Evolutionary conservation across 2,797 vertebrate species (phyloP), one percentile per base, ranked within the genome.

Genomic region (Phrynocephalus forsythii): DNA sequence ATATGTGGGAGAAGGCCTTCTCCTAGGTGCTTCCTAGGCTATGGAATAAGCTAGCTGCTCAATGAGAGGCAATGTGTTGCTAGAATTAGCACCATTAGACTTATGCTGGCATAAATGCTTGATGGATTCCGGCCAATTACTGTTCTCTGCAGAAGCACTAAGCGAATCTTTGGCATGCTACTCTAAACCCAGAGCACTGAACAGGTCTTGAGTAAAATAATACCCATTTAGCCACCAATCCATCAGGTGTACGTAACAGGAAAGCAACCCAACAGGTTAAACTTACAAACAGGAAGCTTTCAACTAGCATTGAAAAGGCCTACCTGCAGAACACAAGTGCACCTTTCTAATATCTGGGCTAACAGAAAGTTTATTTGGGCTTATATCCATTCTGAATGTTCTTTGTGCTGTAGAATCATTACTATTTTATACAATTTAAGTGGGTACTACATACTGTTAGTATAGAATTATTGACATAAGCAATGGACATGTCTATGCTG

Each of bases 341-440:
- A 66, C 78, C 91, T 92, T 89, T 71, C 83, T 79, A 91, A 72
- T 6, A 60, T 0, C 0, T 26, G 79, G 38, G 67, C 71, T 88
- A 84, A 77, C 91, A 77, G 13, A 91, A 73, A 13, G 89, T 90
- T 90, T 83, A 91, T 69, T 84, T 83, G 44, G 18, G 38, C 38
- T 75, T 91, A 83, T 6, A 87, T 77, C 89, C 82, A 91, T 76
- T 11, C 9, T 6, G 52, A 56, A 13, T 56, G 1, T 77, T 2
- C 91, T 78, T 48, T 83, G 76, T 67, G 56, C 38, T 26, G 22
- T 52, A 38, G 5, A 76, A 76, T 24, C 38, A n/a, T 52, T 50
- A 30, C 60, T 73, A 44, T 72, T 72, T 52, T 48, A 88, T 63
- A 69, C 9, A 82, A 83, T 90, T 86, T 72, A 86, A 84, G 66